Conservation (phyloP, 2,888 invertebrate species). For the Beris morrisii region DNA sequence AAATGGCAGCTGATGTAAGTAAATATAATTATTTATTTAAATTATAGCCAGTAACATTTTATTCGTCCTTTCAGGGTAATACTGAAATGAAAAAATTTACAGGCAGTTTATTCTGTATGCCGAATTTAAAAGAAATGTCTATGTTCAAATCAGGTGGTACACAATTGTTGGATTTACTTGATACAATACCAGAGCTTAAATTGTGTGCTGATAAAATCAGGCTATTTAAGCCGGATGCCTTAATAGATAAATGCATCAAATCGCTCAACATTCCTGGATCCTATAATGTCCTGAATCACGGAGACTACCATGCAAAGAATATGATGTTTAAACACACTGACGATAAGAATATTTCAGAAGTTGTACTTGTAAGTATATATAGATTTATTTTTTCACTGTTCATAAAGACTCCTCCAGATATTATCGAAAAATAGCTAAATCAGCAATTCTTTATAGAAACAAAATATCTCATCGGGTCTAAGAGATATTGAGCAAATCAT, state of each 20-base stretch:
- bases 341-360: neutral
- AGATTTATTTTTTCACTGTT: neutral
- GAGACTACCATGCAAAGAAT: conserved; percentile 15
- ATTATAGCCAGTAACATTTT: neutral
- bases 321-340: conserved; percentile 24
- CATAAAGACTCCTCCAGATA: neutral
- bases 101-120: conserved; percentile 12
- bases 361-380: conserved; percentile 5
- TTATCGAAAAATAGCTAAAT: neutral
- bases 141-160: neutral
- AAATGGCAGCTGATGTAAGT: conserved; percentile 21
- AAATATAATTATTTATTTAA: neutral
- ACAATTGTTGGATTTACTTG: conserved; percentile 1
- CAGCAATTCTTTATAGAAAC: no score
- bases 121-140: conserved; percentile 6
- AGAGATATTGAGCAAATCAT: no score
- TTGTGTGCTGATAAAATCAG: neutral
- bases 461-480: no score
- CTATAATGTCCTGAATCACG: conserved; percentile 22
- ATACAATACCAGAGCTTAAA: neutral
- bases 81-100: neutral
- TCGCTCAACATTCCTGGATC: neutral
- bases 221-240: neutral
- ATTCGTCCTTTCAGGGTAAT: conserved; percentile 13
- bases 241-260: conserved; percentile 1